These are phyloP conservation scores for Lates japonicus DNA, from an alignment of 2,797 vertebrate genomes.

Conservation along the genomic window DNA sequence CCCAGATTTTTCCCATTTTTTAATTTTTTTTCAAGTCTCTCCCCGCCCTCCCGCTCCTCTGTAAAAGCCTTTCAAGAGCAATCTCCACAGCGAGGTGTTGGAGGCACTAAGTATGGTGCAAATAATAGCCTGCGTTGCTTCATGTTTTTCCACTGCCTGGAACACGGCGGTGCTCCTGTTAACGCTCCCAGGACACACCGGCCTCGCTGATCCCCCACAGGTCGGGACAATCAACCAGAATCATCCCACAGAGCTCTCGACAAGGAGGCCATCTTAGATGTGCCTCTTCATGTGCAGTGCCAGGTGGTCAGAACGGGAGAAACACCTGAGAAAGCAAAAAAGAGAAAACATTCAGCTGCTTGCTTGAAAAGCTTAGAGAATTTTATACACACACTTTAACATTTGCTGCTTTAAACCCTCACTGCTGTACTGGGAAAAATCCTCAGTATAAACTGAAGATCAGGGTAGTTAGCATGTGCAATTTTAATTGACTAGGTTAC, in stretches of 20 bases:
- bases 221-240: slow-evolving; percentile 86
- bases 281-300: slow-evolving; percentile 99
- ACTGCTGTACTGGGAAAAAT: neutral
- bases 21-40: slow-evolving; percentile 54
- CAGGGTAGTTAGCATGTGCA: neutral
- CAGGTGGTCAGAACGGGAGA: slow-evolving; percentile 98
- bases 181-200: slow-evolving; percentile 87
- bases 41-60: slow-evolving; percentile 84
- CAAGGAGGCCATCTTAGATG: slow-evolving; percentile 86
- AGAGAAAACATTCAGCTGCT: slow-evolving; percentile 68
- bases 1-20: slow-evolving; percentile 52
- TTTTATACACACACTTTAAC: neutral
- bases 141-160: slow-evolving; percentile 75
- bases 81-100: slow-evolving; percentile 91
- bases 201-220: slow-evolving; percentile 85
- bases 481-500: neutral
- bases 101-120: slow-evolving; percentile 95
- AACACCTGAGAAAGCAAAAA: slow-evolving; percentile 89
- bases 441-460: neutral
- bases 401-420: neutral
- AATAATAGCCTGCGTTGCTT: slow-evolving; percentile 90
- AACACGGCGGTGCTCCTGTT: slow-evolving; percentile 67
- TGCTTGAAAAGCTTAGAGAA: neutral
- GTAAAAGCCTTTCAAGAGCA: slow-evolving; percentile 88
- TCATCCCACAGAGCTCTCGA: slow-evolving; percentile 80